Evolutionary conservation across 35 echinoderm and acorn worm species (phyloP).

Genomic region (Hemicentrotus pulcherrimus): DNA sequence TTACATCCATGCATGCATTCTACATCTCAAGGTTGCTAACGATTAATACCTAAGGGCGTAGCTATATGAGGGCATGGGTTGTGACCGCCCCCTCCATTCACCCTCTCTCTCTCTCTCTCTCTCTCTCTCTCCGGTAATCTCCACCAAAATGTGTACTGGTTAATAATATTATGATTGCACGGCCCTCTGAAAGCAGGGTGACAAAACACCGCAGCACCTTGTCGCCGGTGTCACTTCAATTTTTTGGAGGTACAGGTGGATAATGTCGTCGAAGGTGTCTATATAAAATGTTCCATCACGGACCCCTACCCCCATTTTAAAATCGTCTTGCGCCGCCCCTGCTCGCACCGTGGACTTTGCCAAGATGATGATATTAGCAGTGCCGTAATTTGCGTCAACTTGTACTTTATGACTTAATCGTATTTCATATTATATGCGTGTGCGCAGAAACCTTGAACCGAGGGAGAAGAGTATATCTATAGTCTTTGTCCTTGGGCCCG

Average conservation of each 20-base stretch:
- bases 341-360: background rate
- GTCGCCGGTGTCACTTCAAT: too few relatives aligned
- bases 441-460: background rate
- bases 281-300: too few relatives aligned
- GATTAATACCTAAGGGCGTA: background rate
- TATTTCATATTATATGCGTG: background rate
- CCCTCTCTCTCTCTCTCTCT: background rate
- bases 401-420: conserved; percentile 19
- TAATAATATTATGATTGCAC: too few relatives aligned
- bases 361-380: conserved; percentile 13
- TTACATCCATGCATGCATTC: too few relatives aligned
- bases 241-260: too few relatives aligned
- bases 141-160: too few relatives aligned
- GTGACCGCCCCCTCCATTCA: background rate
- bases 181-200: too few relatives aligned
- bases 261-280: too few relatives aligned
- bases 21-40: background rate
- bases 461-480: background rate
- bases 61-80: background rate
- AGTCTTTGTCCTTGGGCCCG: background rate
- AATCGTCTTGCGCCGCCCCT: background rate
- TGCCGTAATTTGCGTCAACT: conserved; percentile 10
- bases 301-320: background rate
- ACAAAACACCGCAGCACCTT: too few relatives aligned
- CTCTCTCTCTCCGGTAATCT: too few relatives aligned